Evolutionary conservation across 2,797 vertebrate species (phyloP).

Genomic region (Myripristis murdjan): DNA sequence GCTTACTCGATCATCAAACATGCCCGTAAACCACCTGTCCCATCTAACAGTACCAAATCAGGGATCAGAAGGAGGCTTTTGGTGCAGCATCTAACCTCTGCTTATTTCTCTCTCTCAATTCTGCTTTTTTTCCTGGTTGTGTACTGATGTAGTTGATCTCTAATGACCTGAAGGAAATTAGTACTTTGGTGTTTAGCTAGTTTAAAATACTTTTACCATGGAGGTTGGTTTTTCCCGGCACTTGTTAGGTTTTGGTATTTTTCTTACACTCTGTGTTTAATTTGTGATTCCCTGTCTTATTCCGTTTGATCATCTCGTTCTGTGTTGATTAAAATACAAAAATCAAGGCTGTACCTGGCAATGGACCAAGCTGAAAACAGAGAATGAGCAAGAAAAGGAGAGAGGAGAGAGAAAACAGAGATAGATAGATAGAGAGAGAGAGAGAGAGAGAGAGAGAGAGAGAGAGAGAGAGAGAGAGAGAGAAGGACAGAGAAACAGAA

Average conservation of each 20-base stretch:
- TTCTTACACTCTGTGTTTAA: constrained; percentile 29
- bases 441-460: constrained; percentile 19
- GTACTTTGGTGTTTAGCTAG: constrained; percentile 26
- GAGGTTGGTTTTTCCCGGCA: constrained; percentile 7
- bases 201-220: constrained; percentile 27
- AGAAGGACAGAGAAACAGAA: constrained; percentile 7
- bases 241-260: constrained; percentile 16
- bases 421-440: constrained; percentile 12
- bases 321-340: constrained; percentile 39
- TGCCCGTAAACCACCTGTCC: neutral
- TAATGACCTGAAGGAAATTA: constrained; percentile 47
- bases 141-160: constrained; percentile 33
- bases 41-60: neutral
- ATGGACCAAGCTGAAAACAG: constrained; percentile 6
- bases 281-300: constrained; percentile 21
- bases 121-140: constrained; percentile 18
- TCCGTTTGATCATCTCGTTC: constrained; percentile 32
- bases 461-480: constrained; percentile 21
- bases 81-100: constrained; percentile 8
- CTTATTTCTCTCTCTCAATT: constrained; percentile 8
- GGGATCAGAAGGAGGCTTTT: neutral
- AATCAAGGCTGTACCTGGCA: constrained; percentile 17
- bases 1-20: neutral
- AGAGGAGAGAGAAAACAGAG: neutral
- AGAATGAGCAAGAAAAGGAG: constrained; percentile 15